Base-by-base conservation (phyloP, 1,140 invertebrate species). In the Trichonephila clavipes region DNA sequence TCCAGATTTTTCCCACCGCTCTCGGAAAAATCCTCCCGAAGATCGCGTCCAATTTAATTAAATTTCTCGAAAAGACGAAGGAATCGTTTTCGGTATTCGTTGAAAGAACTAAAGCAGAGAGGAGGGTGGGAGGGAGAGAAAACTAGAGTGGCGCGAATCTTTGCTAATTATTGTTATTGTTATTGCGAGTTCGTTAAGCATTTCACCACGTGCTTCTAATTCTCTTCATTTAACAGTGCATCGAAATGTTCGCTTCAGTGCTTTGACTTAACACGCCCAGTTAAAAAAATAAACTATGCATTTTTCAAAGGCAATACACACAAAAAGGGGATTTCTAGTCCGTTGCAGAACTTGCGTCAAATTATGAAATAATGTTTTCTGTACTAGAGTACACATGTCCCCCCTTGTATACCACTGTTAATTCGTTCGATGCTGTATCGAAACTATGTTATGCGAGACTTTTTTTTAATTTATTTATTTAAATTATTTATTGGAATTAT, bases 1-100 rank as follows among this genome's bases (percentile, higher is more conserved):
- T 59, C 21, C 83, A 61, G 83, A 85, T 59, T 92, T 92, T 92
- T 92, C 90, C 77, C 90, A 92, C 64, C 81, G 34, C 85, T 85
- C 21, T n/a, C 61, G 24, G 61, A 21, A 85, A 82, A 59, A n/a
- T 62, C 24, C 59, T n/a, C 61, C 28, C 58, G 59, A 28, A 59
- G 85, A 87, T 87, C 85, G 21, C 34, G 81, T 44, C 59, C 81
- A 92, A 92, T 92, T 92, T 92, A 92, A 92, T 92, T 92, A 92
- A 59, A 58, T 28, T 90, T 90, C 69, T 44, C 58, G 21, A 66
- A 34, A 72, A 59, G 69, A 19, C 58, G 72, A 28, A 18, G 44
- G 24, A 87, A 64, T 87, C n/a, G 24, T 58, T 77, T 77, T 28
- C 69, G 69, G 21, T 19, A 69, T 69, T 24, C 10, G 66, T 24